Evolutionary conservation across 1,140 invertebrate species (phyloP), one percentile per base, ranked within the genome.

Genomic region (Zaprionus kolodkinae): DNA sequence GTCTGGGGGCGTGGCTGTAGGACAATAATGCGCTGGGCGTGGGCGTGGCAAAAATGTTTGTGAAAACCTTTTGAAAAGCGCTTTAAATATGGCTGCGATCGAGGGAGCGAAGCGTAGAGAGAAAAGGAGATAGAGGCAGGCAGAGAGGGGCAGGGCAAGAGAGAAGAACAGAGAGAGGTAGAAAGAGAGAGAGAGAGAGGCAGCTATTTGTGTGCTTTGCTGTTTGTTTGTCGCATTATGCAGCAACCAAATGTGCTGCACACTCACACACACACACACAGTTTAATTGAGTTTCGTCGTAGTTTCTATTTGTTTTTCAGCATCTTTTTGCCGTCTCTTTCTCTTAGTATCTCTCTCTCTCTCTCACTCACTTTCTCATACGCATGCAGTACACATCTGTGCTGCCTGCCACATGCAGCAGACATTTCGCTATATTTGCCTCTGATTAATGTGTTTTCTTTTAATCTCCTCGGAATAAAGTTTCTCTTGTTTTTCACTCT

Each of bases 251-350:
- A 68, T 69, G 59, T 30, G 48, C 50, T 40, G 30, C 50, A 65
- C 40, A 21, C 21, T 21, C 21, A 2, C 21, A 21, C 21, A 69
- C 48, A 73, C 21, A 2, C 21, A 21, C 21, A 69, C 48, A 73
- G 13, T 71, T 70, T 80, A 78, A 81, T 81, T 81, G 74, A 70
- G 78, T 81, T 80, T 59, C 38, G 21, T 40, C 38, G 21, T 40
- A 59, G 69, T 65, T 72, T 57, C 15, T 27, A 36, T 63, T 64
- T 48, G 25, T 33, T 64, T 48, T 67, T 67, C 15, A 48, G 38
- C n/a, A 25, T 3, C 27, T 30, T 30, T 30, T 30, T 30, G 27
- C 27, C 3, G 3, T 30, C 27, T 30, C 27, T 30, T 30, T 30
- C 27, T 30, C 27, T 5, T 3, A 30, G 6, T 55, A 30, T 13